These are phyloP conservation scores for Vanessa tameamea DNA, from an alignment of 1,140 invertebrate species.

Conservation along the genomic window DNA sequence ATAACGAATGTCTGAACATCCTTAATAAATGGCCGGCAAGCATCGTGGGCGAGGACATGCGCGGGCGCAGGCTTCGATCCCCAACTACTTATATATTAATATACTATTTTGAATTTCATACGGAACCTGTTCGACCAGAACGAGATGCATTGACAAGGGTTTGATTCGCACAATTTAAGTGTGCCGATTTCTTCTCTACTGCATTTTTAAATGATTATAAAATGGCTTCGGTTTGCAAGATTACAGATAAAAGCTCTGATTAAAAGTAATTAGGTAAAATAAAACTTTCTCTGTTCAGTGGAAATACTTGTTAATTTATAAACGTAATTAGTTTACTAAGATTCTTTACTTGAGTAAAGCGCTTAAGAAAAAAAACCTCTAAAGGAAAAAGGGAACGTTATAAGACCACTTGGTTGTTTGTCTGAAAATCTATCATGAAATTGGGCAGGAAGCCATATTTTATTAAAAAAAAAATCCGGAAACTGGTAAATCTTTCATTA, in stretches of 20 bases:
- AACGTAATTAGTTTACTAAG: neutral
- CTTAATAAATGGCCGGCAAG: conserved; percentile 36
- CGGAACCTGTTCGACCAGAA: conserved; percentile 4
- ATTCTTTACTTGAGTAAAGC: neutral
- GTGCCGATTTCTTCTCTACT: neutral
- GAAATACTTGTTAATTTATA: neutral
- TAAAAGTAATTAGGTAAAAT: neutral
- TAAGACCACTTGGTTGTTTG: too few species aligned
- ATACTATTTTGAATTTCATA: conserved; percentile 18
- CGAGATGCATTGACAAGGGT: neutral
- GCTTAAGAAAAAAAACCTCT: too few species aligned
- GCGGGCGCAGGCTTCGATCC: neutral
- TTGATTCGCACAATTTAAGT: neutral
- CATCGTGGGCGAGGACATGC: conserved; percentile 44
- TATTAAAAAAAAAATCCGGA: too few species aligned
- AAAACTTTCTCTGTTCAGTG: neutral
- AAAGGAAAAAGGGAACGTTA: too few species aligned
- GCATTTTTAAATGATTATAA: too few species aligned
- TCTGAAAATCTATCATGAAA: too few species aligned
- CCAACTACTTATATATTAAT: too few species aligned
- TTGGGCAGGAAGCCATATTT: too few species aligned
- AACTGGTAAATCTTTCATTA: too few species aligned
- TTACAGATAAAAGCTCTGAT: too few species aligned
- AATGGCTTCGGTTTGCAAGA: too few species aligned
- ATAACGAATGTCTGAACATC: conserved; percentile 29